Percentiles rank a stretch among this genome's conserved stretches.
Evolutionary conservation across 2,888 invertebrate species (phyloP).

Genomic region (Diaphora mendica): DNA sequence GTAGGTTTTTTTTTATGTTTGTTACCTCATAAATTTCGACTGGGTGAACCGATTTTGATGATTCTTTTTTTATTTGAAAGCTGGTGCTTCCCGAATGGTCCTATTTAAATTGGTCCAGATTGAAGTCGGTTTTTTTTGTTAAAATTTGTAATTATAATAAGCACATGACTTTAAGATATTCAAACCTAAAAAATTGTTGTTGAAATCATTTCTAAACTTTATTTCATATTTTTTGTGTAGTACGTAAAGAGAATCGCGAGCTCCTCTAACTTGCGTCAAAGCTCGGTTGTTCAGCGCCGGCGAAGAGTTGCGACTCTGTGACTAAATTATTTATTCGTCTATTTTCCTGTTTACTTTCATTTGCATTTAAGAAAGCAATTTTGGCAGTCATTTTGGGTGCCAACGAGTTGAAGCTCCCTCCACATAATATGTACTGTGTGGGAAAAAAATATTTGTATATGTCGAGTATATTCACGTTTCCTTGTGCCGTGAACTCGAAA

Average conservation of each 20-base stretch:
- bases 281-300: constrained; percentile 21
- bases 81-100: no score
- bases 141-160: no score
- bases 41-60: no score
- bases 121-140: no score
- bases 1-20: no score
- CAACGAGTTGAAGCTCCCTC: constrained; percentile 37
- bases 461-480: constrained; percentile 11
- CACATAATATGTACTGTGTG: constrained; percentile 22
- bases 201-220: neutral
- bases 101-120: no score
- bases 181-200: neutral
- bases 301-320: constrained; percentile 59
- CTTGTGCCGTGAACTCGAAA: constrained; percentile 9
- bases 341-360: constrained; percentile 72
- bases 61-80: no score
- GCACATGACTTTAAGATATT: neutral
- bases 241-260: constrained; percentile 13
- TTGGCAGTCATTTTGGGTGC: constrained; percentile 53
- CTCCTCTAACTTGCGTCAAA: constrained; percentile 13
- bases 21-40: no score
- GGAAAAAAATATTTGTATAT: constrained; percentile 26
- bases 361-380: constrained; percentile 74
- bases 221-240: neutral
- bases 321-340: constrained; percentile 70